Base-by-base conservation (phyloP, 2,113 vertebrate genomes). In the Pterocles gutturalis region DNA sequence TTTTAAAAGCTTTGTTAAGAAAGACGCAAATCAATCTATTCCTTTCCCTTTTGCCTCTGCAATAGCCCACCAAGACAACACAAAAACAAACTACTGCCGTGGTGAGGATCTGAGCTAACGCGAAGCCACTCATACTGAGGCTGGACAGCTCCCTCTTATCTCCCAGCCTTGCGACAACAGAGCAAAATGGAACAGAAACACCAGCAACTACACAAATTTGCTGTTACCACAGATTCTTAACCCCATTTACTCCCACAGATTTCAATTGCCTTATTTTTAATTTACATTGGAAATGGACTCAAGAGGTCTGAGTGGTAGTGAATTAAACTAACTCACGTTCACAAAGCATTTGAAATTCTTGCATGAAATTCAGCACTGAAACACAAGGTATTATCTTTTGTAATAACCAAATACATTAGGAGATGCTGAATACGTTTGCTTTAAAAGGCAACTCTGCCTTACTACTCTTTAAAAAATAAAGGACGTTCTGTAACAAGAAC, bases 1-100 rank as follows among this genome's bases (percentile, higher is more conserved):
- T 96, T 97, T 97, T 88, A 94, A 79, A 97, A 95, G 93, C 92
- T 96, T 98, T 97, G 88, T 93, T 64, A 81, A 78, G 60, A 94
- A 54, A 92, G 69, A 72, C 89, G 79, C 73, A 90, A 61, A 70
- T 91, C 67, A 53, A 36, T 73, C 75, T 62, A 10, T 51, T 76
- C 69, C 73, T 70, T 88, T 72, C 25, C 41, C 24, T 89, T 91
- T 78, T 80, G 75, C 70, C 48, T 85, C 64, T 94, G 54, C 8
- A 22, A 76, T 36, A 77, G 83, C 70, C 64, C 46, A 57, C 67
- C 21, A 29, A 11, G 46, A 80, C 49, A 24, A 77, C 46, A 55
- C 7, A 46, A 36, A 78, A 65, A 81, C 46, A 15, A 38, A 34
- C 5, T 22, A n/a, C 25, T 17, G 28, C 6, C 24, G 22, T 0